Evolutionary conservation across 2,797 vertebrate genomes (phyloP).

Genomic region (Lates japonicus): DNA sequence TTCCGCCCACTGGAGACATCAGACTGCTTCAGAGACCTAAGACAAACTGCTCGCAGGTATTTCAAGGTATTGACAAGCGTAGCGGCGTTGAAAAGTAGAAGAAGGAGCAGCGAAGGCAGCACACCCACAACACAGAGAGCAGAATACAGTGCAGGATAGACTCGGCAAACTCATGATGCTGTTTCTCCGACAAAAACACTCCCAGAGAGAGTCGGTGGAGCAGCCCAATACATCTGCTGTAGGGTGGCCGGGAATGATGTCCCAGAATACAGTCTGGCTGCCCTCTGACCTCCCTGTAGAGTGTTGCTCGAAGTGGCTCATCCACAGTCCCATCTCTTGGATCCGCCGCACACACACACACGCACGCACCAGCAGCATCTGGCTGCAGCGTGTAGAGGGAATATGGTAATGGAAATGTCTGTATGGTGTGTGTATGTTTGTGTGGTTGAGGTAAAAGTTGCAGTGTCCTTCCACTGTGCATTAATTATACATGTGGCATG

Average conservation of each 20-base stretch:
- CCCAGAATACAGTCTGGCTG: slow-evolving; percentile 74
- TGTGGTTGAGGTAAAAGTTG: slow-evolving; percentile 67
- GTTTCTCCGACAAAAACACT: slow-evolving; percentile 72
- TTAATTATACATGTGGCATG: slow-evolving; percentile 85
- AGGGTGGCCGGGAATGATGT: slow-evolving; percentile 76
- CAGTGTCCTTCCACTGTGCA: slow-evolving; percentile 76
- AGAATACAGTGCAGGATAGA: slow-evolving; percentile 34
- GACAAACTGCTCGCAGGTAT: slow-evolving; percentile 72
- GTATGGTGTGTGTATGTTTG: slow-evolving; percentile 6
- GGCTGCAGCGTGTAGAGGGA: slow-evolving; percentile 47
- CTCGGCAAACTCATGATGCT: slow-evolving; percentile 52
- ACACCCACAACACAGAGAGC: slow-evolving; percentile 64
- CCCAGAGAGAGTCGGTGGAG: slow-evolving; percentile 64
- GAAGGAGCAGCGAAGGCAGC: slow-evolving; percentile 44
- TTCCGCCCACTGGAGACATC: slow-evolving; percentile 70
- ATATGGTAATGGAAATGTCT: slow-evolving; percentile 49
- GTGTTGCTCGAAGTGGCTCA: slow-evolving; percentile 60
- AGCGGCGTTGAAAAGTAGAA: slow-evolving; percentile 36
- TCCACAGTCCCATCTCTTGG: slow-evolving; percentile 58
- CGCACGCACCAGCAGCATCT: slow-evolving; percentile 64
- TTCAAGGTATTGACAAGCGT: slow-evolving; percentile 58
- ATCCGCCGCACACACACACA: slow-evolving; percentile 42
- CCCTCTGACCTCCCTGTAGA: slow-evolving; percentile 76
- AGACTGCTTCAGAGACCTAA: slow-evolving; percentile 61
- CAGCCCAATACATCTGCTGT: slow-evolving; percentile 74